Evolutionary conservation across 1,140 invertebrate genomes (phyloP), one percentile per base, ranked within the genome.

Genomic region (Zaprionus gabonicus): DNA sequence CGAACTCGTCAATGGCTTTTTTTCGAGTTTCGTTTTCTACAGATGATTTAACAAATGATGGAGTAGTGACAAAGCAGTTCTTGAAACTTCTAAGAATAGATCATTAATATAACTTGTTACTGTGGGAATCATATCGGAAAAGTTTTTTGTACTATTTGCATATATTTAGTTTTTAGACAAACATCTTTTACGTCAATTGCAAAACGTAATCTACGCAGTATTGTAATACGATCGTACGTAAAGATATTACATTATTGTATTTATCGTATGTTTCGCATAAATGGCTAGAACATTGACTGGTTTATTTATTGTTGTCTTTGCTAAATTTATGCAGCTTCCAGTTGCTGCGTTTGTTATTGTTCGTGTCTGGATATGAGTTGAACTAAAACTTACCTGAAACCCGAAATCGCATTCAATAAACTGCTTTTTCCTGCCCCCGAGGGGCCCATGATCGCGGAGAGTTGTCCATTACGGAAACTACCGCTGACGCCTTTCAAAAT

Each of bases 361-460:
- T 25, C 31, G 10, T 23, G 53, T 49, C 51, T 38, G 27, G 15
- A 55, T 20, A 23, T 49, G 28, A 31, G 17, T 49, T 4, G 17
- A 49, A 23, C 12, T 23, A 1, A 15, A 51, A 51, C 93, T 94
- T 92, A 96, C 95, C 94, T 94, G 92, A 95, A 96, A 87, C 96
- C 96, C 34, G 96, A 95, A 68, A 96, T 93, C 57, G 95, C 95
- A 91, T 96, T 96, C 25, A 96, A 93, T 15, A 96, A 93, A 59
- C 96, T 96, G 72, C 96, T 96, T 93, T 97, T 97, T 57, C 96
- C 97, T 36, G 96, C 96, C 49, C 97, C 97, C 2, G 96, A 97
- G 17, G 96, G 97, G 38, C 97, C 97, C 96, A 97, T 97, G 78
- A 97, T 97, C 25, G 96, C 97, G 9, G 96, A 96, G 67, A 97